These are phyloP conservation scores for Oryzias melastigma DNA, from an alignment of 2,113 vertebrate genomes.

Conservation along the genomic window DNA sequence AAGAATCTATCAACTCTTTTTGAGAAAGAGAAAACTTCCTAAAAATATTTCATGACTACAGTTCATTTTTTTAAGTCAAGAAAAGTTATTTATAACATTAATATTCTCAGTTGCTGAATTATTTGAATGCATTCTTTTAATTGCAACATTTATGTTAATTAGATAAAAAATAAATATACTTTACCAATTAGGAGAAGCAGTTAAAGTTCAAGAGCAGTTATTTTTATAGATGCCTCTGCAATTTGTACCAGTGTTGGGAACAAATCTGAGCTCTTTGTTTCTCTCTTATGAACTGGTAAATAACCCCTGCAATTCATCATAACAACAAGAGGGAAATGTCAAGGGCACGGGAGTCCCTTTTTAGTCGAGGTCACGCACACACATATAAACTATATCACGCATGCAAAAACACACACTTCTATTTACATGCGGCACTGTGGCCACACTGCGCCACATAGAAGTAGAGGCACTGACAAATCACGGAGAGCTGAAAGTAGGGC, in stretches of 20 bases:
- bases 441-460: conserved; percentile 53
- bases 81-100: not conserved
- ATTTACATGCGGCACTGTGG: conserved; percentile 32
- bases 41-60: too few relatives aligned
- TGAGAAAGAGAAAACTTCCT: too few relatives aligned
- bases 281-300: conserved; percentile 63
- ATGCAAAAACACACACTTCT: conserved; percentile 44
- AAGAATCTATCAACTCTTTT: too few relatives aligned
- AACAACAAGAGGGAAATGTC: conserved; percentile 72
- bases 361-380: conserved; percentile 62
- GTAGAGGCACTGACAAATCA: conserved; percentile 77
- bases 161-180: not conserved
- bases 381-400: conserved; percentile 55
- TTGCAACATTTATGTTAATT: not conserved
- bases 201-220: conserved; percentile 42
- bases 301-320: conserved; percentile 72
- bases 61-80: not conserved
- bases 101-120: not conserved
- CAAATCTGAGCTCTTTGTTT: conserved; percentile 57
- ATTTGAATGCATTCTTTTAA: not conserved
- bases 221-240: conserved; percentile 48
- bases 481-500: conserved; percentile 71
- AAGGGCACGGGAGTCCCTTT: conserved; percentile 71
- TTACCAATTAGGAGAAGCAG: conserved; percentile 9
- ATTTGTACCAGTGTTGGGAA: conserved; percentile 47